Evolutionary conservation across 2,888 invertebrate genomes (phyloP).

Genomic region (Chaetogeoica ovagalla): DNA sequence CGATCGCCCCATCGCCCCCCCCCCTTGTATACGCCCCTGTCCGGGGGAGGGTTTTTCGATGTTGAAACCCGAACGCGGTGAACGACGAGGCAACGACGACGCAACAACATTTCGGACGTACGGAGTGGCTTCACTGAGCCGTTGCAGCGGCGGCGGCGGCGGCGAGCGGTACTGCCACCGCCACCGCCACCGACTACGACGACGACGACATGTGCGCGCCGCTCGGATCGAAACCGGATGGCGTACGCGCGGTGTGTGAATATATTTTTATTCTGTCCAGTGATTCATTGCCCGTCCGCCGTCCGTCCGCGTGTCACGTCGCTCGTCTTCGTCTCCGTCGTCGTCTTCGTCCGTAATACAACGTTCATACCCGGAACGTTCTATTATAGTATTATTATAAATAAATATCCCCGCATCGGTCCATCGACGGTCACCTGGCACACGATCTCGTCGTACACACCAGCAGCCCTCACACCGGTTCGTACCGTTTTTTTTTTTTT

Average conservation of each 20-base stretch:
- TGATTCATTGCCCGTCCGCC: slow-evolving; percentile 39
- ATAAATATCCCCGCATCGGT: too few relatives aligned
- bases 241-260: background rate
- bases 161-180: background rate
- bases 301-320: slow-evolving; percentile 16
- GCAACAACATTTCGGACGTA: too few relatives aligned
- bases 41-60: too few relatives aligned
- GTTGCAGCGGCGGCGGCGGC: background rate
- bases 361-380: background rate
- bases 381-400: background rate
- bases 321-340: background rate
- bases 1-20: too few relatives aligned
- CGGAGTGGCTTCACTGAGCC: background rate
- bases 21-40: too few relatives aligned
- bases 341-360: too few relatives aligned
- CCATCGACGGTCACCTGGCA: too few relatives aligned
- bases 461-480: too few relatives aligned
- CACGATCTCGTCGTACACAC: too few relatives aligned
- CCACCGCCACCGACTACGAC: background rate
- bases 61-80: too few relatives aligned
- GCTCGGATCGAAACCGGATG: slow-evolving; percentile 10
- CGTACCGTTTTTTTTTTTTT: too few relatives aligned
- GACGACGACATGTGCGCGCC: slow-evolving; percentile 15
- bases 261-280: background rate
- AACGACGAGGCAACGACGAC: too few relatives aligned